Evolutionary conservation across 2,888 invertebrate genomes (phyloP).

Genomic region (Sarcophaga rosellei): DNA sequence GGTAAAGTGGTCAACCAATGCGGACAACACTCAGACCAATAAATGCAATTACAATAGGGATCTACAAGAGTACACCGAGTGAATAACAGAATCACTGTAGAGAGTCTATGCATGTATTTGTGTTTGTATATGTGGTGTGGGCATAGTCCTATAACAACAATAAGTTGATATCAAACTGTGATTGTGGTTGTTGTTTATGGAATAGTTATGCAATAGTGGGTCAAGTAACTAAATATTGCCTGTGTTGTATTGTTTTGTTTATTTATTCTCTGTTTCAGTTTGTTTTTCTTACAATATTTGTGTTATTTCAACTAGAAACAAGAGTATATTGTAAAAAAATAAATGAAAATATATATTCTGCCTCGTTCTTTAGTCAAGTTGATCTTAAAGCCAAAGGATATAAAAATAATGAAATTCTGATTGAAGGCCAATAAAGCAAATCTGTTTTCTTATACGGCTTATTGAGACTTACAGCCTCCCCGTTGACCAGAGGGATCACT

Average conservation of each 20-base stretch:
- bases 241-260: slow-evolving; percentile 10
- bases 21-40: slow-evolving; percentile 52
- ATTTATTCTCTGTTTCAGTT: not conserved
- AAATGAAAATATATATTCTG: no score
- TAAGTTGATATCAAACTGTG: slow-evolving; percentile 30
- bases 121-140: not conserved
- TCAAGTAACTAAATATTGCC: slow-evolving; percentile 52
- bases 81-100: not conserved
- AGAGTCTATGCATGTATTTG: not conserved
- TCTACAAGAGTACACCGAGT: not conserved
- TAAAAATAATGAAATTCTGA: no score
- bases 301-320: not conserved
- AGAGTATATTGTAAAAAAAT: no score
- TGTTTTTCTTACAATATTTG: not conserved
- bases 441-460: no score
- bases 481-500: no score
- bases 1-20: slow-evolving; percentile 63
- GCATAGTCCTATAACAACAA: not conserved
- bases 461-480: no score
- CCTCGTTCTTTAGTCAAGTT: no score
- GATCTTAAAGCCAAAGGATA: no score
- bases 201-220: not conserved
- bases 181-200: slow-evolving; percentile 15
- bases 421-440: no score
- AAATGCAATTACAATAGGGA: slow-evolving; percentile 54